phyloP scores from a whole-genome alignment of 2,888 invertebrate species.

The Agriopis leucophaearia region DNA sequence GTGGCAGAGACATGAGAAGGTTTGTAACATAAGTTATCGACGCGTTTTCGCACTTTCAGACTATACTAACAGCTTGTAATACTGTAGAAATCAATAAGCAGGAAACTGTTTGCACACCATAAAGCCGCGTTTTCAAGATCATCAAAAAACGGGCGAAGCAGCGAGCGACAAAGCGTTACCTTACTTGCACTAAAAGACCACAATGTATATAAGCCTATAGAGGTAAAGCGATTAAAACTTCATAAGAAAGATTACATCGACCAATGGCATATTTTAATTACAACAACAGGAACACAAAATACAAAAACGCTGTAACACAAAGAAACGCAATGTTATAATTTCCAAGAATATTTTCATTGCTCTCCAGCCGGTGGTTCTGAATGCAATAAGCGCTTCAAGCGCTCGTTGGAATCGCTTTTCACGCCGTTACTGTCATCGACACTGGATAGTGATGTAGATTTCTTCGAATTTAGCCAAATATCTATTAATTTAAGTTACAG shows the following conservation, averaged over 20 bases:
- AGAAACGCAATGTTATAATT: conserved; percentile 20
- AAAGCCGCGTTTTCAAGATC: too few species aligned
- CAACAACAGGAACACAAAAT: conserved; percentile 3
- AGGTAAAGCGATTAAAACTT: too few species aligned
- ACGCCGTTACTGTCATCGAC: conserved; percentile 35
- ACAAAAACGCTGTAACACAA: conserved; percentile 10
- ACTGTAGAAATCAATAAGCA: too few species aligned
- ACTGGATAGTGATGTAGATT: conserved; percentile 26
- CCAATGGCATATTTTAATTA: conserved; percentile 22
- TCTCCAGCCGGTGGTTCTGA: conserved; percentile 31
- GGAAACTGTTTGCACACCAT: too few species aligned
- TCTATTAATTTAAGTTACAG: neutral
- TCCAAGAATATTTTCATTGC: conserved; percentile 26
- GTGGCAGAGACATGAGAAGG: too few species aligned
- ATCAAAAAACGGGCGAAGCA: too few species aligned
- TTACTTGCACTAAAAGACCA: too few species aligned
- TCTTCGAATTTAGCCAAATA: conserved; percentile 13
- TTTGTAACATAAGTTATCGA: too few species aligned
- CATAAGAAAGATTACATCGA: neutral
- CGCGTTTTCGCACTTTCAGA: too few species aligned
- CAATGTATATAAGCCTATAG: too few species aligned
- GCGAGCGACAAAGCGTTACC: too few species aligned
- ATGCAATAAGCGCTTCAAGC: conserved; percentile 29
- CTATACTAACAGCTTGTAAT: too few species aligned
- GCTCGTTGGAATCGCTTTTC: conserved; percentile 11